A percentile compares a stretch with the other conserved stretches of the same genome.
phyloP scores from a whole-genome alignment of 2,797 vertebrate species.

The Chaetophractus vellerosus region DNA sequence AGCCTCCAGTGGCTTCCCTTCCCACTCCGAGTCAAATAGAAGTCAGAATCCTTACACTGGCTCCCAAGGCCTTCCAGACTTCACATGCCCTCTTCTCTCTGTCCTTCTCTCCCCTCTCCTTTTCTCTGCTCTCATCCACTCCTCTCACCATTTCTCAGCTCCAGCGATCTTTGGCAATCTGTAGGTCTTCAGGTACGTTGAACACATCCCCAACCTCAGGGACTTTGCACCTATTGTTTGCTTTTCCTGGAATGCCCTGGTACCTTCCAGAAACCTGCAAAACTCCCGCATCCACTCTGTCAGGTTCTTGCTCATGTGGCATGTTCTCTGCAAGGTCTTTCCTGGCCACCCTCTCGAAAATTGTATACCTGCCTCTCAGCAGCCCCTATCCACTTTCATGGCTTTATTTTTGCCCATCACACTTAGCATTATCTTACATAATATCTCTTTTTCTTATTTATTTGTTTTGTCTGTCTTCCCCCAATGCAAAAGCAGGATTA shows the following conservation, averaged over 20 bases:
- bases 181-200: neutral
- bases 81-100: neutral
- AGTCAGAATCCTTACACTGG: neutral
- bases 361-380: neutral
- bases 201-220: neutral
- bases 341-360: neutral
- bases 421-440: neutral
- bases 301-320: neutral
- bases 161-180: neutral
- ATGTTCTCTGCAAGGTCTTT: neutral
- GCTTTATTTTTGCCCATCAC: neutral
- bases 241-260: neutral
- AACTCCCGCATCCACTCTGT: neutral
- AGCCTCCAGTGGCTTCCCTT: neutral
- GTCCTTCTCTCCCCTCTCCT: too few species aligned
- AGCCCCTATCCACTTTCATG: accelerated
- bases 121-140: neutral
- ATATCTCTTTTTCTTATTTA: neutral
- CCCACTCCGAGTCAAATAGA: neutral
- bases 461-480: neutral
- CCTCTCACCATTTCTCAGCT: neutral
- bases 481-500: neutral
- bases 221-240: neutral
- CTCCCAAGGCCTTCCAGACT: neutral
- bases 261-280: neutral